Evolutionary conservation across 2,797 vertebrate species (phyloP), one percentile per base, ranked within the genome.

Genomic region (Euphonia xanthogaster): DNA sequence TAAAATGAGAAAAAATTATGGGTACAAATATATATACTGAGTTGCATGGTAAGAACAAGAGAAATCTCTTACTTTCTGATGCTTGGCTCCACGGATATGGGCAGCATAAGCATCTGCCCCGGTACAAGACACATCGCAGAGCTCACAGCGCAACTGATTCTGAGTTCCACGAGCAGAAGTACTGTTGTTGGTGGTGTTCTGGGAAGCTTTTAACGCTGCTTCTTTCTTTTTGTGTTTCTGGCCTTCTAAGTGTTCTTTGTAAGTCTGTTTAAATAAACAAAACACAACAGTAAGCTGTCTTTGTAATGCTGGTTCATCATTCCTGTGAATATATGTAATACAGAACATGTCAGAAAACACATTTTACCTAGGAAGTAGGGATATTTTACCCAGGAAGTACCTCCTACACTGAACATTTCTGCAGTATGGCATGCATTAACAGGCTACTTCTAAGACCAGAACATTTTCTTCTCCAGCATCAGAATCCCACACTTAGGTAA

Each of bases 171-270:
- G 99, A 83, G 99, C 98, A 40, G 98, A 97, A 53, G 94, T 98
- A 57, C 97, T 98, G 65, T 86, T 97, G 37, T 98, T 98, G 42
- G 93, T 98, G 95, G 97, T 98, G 96, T 98, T 99, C 96, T 99
- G 99, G 31, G 99, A 99, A 58, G 99, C 98, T 97, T 99, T 99
- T 87, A 99, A 97, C 1, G 99, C 99, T 0, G 99, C 99, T 97
- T 99, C 99, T 95, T 99, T 99, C 98, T 99, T 99, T 97, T 99
- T 99, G 97, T 99, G 99, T 96, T 99, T 99, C 97, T 99, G 99
- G 77, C 99, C 99, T 97, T 99, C 99, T 90, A 99, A 98, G 96
- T 99, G 99, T 92, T 99, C 99, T 96, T 99, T 99, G 24, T 99
- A 99, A 19, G 99, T 99, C 99, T 99, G 89, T 97, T 95, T 89